Base-by-base conservation (phyloP, 2,888 invertebrate genomes). In the Lepidocyrtoides sp. region DNA sequence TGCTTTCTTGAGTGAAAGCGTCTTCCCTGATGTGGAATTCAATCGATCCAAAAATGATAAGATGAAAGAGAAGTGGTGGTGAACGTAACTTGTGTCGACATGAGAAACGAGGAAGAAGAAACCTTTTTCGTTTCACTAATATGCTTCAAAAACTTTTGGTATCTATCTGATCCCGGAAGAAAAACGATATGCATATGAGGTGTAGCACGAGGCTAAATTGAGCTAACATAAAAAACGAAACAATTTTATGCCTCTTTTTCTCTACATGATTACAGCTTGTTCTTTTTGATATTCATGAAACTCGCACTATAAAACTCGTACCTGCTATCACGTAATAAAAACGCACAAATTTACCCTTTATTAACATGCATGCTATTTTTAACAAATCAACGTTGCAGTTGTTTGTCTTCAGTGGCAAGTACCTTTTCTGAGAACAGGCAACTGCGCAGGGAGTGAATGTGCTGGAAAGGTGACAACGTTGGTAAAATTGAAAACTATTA, bases 21-120 rank as follows among this genome's bases (percentile, higher is more conserved):
- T 85, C 72, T 85, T 41, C 60, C 57, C 44, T 60, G 57, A 85
- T 85, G 60, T 72, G 10, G 85, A 85, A 63, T 85, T 85, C 85
- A 72, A 85, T 85, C 85, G 85, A 85, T 85, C 41, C 75, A 20
- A 23, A 66, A 23, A 32, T 57, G 85, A 57, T 85, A 72, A 72
- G 75, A 84, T 69, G 72, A 72, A 36, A 69, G 36, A 84, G 5
- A 66, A 66, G 7, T 23, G 29, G n/a, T 8, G 63, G 23, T 23
- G 60, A n/a, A n/a, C 26, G 60, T 60, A 83, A 44, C 36, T 83
- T 44, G 60, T 60, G 60, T 60, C 26, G 48, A 57, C 41, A 81
- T 83, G 32, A 63, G 63, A 82, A 36, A 63, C 29, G 63, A 63
- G n/a, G 32, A 36, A 41, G 17, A 54, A 54, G 17, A 82, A 82